Conservation (phyloP, 2,888 invertebrate genomes). For the Cheilosia vulpina region DNA sequence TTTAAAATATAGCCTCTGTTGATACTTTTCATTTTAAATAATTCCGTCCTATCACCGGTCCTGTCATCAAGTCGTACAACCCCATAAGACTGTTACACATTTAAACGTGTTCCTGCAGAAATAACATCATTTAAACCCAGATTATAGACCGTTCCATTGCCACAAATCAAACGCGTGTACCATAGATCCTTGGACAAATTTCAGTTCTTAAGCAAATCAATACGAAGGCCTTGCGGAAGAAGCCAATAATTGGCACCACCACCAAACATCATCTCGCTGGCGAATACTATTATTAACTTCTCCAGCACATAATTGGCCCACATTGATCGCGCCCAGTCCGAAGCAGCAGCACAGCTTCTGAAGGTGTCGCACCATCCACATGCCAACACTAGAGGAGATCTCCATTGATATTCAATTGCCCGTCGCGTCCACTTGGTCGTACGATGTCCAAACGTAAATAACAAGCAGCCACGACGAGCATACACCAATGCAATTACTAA, state of each 20-base stretch:
- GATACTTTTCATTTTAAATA: too few species aligned
- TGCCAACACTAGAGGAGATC: neutral
- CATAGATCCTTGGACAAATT: neutral
- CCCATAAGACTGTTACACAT: too few species aligned
- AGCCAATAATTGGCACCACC: conserved; percentile 18
- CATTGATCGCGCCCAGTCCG: conserved; percentile 1
- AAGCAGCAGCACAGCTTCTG: conserved; percentile 12
- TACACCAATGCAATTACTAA: conserved; percentile 18
- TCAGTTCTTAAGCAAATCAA: neutral
- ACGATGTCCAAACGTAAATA: conserved; percentile 1
- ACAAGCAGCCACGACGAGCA: neutral
- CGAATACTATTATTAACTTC: conserved; percentile 33
- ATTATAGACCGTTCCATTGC: neutral
- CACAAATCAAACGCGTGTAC: neutral
- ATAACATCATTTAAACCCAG: neutral
- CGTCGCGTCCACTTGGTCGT: neutral
- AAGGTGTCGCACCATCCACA: conserved; percentile 5
- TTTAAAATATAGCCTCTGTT: too few species aligned
- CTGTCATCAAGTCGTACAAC: too few species aligned
- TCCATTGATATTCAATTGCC: neutral
- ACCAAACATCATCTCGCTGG: neutral
- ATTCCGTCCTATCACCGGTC: too few species aligned
- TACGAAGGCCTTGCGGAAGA: conserved; percentile 12
- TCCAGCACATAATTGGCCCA: conserved; percentile 24
- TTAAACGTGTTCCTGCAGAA: too few species aligned